Conservation (phyloP, 2,888 invertebrate species). For the Dione vanillae region DNA sequence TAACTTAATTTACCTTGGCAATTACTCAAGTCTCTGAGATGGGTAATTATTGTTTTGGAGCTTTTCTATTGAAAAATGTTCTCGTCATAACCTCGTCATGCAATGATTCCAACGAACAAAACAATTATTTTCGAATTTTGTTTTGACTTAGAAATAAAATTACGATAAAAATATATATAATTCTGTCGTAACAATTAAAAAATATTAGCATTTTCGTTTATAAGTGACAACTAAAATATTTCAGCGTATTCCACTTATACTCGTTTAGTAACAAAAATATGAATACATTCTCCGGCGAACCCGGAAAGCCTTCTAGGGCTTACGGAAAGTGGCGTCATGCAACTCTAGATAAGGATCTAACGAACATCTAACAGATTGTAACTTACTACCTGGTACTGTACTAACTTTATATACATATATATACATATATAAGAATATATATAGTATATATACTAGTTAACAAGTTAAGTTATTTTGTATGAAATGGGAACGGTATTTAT, state of each 20-base stretch:
- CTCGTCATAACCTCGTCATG: too few relatives aligned
- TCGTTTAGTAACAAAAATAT: slow-evolving; percentile 27
- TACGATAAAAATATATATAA: too few relatives aligned
- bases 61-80: too few relatives aligned
- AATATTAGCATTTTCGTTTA: neutral
- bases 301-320: slow-evolving; percentile 51
- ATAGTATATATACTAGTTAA: neutral
- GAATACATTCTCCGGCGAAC: slow-evolving; percentile 38
- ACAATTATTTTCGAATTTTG: too few relatives aligned
- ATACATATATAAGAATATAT: neutral
- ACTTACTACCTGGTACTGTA: slow-evolving; percentile 28
- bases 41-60: too few relatives aligned
- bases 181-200: too few relatives aligned
- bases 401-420: slow-evolving; percentile 11
- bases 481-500: too few relatives aligned
- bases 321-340: slow-evolving; percentile 47
- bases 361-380: slow-evolving; percentile 45
- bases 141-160: too few relatives aligned
- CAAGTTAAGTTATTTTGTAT: too few relatives aligned
- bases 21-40: too few relatives aligned
- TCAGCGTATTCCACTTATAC: neutral
- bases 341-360: slow-evolving; percentile 48
- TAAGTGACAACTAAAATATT: neutral
- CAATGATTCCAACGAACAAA: too few relatives aligned
- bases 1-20: too few relatives aligned